Percentiles rank a stretch among this genome's conserved stretches.
phyloP scores from a whole-genome alignment of 92 coral and sea anemone species.

The Micromussa lordhowensis region DNA sequence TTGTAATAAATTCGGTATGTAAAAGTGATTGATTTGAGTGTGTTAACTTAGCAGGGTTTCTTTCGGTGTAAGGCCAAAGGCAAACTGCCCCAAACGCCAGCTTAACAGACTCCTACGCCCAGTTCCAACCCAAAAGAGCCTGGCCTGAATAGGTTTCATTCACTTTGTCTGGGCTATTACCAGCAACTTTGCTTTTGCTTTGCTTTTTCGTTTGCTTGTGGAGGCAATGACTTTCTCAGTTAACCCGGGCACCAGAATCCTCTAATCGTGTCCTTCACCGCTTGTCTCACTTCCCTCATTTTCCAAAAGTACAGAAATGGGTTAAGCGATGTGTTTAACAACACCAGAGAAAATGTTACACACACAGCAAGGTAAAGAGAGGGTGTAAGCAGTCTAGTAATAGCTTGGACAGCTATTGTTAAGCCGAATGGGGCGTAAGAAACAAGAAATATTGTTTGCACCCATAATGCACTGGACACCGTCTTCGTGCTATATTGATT shows the following conservation, averaged over 20 bases:
- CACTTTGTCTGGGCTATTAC: too few species aligned
- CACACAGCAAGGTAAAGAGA: background rate
- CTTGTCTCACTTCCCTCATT: constrained; percentile 14
- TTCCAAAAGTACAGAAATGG: constrained; percentile 21
- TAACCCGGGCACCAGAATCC: background rate
- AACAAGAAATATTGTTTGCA: background rate
- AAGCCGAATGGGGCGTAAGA: background rate
- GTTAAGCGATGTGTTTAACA: background rate
- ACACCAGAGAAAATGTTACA: background rate
- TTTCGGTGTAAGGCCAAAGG: too few species aligned
- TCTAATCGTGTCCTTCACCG: background rate
- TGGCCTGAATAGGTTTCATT: too few species aligned
- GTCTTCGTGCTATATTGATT: background rate
- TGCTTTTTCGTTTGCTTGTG: too few species aligned
- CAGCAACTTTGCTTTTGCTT: too few species aligned
- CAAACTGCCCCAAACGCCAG: too few species aligned
- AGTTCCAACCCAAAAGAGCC: too few species aligned
- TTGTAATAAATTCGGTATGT: too few species aligned
- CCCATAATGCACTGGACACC: background rate
- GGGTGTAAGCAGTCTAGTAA: background rate
- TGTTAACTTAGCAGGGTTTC: too few species aligned
- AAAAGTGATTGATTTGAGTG: too few species aligned
- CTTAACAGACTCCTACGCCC: too few species aligned
- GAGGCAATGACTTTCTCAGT: background rate
- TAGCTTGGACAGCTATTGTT: background rate